Base-by-base conservation (phyloP, 1,140 invertebrate genomes). In the Ephestia elutella region DNA sequence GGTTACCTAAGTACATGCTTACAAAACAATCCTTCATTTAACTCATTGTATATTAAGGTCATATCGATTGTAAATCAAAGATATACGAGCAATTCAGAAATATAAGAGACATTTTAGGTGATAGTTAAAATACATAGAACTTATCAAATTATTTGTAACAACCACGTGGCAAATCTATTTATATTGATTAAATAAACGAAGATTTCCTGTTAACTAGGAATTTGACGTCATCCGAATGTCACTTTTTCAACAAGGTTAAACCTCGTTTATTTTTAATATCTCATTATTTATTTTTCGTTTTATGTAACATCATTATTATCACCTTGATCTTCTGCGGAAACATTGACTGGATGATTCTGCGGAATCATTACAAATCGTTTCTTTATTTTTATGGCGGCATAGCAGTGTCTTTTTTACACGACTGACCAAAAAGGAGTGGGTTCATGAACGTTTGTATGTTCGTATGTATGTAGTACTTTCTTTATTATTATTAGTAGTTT, bases 211-310 rank as follows among this genome's bases (percentile, higher is more conserved):
- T 44, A 44, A n/a, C 2, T 15, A 15, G 15, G 15, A 15, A 15
- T 15, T 1, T 15, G 15, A 15, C 13, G 2, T 4, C n/a, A 15
- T 4, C 3, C 10, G 20, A 53, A 50, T 20, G 50, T 13, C 50
- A 53, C 21, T 53, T 53, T 53, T 53, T 25, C 20, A 25, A 25
- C 50, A 25, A 53, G 50, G 50, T 53, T n/a, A 21, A 50, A 38
- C 5, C 11, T 2, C 11, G 38, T 44, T 44, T 44, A 44, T 28
- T 7, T 57, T 56, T 21, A 21, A 5, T 15, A 13, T 49, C 48
- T 13, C 9, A 18, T 50, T 20, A 44, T 44, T 44, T 44, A 44
- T 44, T 15, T 44, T 44, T 44, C 15, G 15, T 44, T 44, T 44
- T 44, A 15, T 44, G 15, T 15, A 5, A 44, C 38, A 44, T 44